phyloP scores from a whole-genome alignment of 1,140 invertebrate species.

The Atta colombica region DNA sequence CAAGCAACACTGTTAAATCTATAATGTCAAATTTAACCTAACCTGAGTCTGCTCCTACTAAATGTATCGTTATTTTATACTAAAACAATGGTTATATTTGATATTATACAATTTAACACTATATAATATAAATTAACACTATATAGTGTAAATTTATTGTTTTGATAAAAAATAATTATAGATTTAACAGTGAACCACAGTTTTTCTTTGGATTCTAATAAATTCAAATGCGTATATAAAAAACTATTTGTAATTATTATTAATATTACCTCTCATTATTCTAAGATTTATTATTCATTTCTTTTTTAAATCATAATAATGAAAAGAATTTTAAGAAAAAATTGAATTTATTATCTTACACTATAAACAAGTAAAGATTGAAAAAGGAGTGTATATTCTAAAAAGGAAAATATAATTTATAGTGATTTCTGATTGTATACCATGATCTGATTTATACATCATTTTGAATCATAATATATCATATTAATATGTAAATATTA shows the following conservation, averaged over 20 bases:
- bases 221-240: not conserved
- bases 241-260: not conserved
- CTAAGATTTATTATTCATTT: not conserved
- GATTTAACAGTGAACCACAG: not conserved
- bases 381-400: not conserved
- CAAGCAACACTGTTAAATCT: no score
- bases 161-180: no score
- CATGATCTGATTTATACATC: constrained; percentile 11
- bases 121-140: no score
- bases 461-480: not conserved
- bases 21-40: no score
- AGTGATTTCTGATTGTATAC: not conserved
- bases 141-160: no score
- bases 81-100: no score
- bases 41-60: no score
- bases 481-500: not conserved
- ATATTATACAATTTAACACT: no score
- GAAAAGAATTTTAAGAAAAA: not conserved
- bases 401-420: not conserved
- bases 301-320: not conserved
- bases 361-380: not conserved
- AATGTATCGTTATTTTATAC: no score
- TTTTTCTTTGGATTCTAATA: not conserved
- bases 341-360: not conserved
- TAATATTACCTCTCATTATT: not conserved